These are phyloP conservation scores for Cantharis lateralis DNA, from an alignment of 2,888 invertebrate species.

Conservation along the genomic window DNA sequence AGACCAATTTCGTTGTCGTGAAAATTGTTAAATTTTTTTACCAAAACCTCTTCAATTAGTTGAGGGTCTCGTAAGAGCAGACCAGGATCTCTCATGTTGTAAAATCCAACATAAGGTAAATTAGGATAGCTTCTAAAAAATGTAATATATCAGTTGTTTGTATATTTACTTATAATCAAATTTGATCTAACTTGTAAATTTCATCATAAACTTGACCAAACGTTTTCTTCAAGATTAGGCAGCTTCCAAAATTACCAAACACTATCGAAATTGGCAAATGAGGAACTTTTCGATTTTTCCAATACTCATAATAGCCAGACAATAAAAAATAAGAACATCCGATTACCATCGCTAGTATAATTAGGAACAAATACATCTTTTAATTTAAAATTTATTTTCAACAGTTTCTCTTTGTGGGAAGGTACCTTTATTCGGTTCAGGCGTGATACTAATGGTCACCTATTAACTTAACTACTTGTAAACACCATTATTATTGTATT, in stretches of 20 bases:
- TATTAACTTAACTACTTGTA: not conserved
- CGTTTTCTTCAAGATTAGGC: constrained; percentile 12
- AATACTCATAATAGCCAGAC: constrained; percentile 11
- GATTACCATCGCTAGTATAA: not conserved
- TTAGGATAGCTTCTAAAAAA: constrained; percentile 42
- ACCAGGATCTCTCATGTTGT: constrained; percentile 43
- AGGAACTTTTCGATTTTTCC: constrained; percentile 22
- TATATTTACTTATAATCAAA: not conserved
- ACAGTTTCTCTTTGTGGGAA: not conserved
- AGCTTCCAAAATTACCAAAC: constrained; percentile 21
- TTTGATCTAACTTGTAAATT: constrained; percentile 30
- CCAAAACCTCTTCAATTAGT: constrained; percentile 46
- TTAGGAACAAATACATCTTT: not conserved
- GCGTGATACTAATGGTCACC: not conserved
- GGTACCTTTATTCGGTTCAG: not conserved
- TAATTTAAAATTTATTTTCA: not conserved
- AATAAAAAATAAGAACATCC: not conserved
- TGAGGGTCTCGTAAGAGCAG: constrained; percentile 50
- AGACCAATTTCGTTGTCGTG: constrained; percentile 49
- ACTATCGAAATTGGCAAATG: constrained; percentile 11
- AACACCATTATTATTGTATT: not conserved
- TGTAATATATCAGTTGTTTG: constrained; percentile 1
- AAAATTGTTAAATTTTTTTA: constrained; percentile 51
- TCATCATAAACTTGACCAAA: constrained; percentile 22
- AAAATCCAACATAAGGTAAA: constrained; percentile 49